Base-by-base conservation (phyloP, 2,113 vertebrate species). In the Prionailurus bengalensis region DNA sequence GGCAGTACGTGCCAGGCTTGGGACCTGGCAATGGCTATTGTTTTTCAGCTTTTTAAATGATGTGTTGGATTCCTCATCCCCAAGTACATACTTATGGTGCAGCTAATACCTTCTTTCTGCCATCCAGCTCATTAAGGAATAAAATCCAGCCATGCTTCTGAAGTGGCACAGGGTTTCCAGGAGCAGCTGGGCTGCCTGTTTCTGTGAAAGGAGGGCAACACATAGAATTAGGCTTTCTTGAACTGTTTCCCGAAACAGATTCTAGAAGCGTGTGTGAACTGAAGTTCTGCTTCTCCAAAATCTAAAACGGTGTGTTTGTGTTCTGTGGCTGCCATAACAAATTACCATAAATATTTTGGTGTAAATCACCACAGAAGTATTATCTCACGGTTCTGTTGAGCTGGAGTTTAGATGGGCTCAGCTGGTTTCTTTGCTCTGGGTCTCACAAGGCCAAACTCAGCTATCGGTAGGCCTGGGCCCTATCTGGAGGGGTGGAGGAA, bases 21-120 rank as follows among this genome's bases (percentile, higher is more conserved):
- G 51, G 80, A 91, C 73, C 95, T 97, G 96, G 97, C 98, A 98
- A 10, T 66, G 63, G 84, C 80, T 36, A 4, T 66, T 91, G 84
- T 92, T 98, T 98, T 89, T 96, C 90, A 89, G 85, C 89, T 95
- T 94, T 91, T 84, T 61, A 83, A 65, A 97, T 81, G 93, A 68
- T 58, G n/a, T 85, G 27, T 88, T 96, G 71, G 80, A 48, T 45
- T 78, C 51, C 48, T 96, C 58, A 71, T 94, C 95, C 95, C 92
- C 90, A 83, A 95, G 78, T 48, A 6, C 36, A 16, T 1, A 25
- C 90, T 92, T 89, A 45, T 58, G 95, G 86, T 88, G 29, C 55
- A 63, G 94, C 88, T 91, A 88, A 94, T 73, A 65, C 71, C 71
- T 81, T 55, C 94, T 65, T 96, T 73, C 92, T 95, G 80, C 73